A percentile compares a stretch with the other conserved stretches of the same genome.
Conservation (phyloP, 2,888 invertebrate genomes). For the Hirtodrosophila duncani region DNA sequence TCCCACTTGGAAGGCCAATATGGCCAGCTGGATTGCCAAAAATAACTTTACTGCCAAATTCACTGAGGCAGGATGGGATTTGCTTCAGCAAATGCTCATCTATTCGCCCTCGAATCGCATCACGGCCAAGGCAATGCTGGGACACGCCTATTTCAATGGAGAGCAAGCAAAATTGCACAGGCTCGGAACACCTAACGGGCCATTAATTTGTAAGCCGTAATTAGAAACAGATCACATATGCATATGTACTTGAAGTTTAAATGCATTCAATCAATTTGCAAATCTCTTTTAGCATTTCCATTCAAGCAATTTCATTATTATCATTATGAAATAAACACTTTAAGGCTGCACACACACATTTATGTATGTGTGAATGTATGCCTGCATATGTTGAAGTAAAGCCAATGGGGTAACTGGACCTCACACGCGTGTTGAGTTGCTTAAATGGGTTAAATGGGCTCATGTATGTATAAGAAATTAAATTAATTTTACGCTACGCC, state of each 20-base stretch:
- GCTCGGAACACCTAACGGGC: no score
- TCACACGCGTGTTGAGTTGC: slow-evolving; percentile 14
- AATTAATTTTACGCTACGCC: slow-evolving; percentile 33
- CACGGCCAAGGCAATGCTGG: slow-evolving; percentile 86
- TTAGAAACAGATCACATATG: no score
- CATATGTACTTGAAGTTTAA: no score
- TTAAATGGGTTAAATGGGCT: slow-evolving; percentile 14
- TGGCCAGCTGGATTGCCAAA: not conserved
- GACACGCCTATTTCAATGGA: slow-evolving; percentile 87
- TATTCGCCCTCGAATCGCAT: slow-evolving; percentile 91
- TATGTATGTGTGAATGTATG: no score
- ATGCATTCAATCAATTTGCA: no score
- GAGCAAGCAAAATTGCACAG: slow-evolving; percentile 80
- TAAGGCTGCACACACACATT: no score
- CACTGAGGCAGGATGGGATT: not conserved
- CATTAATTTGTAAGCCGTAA: no score
- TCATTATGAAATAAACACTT: no score
- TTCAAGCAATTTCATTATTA: no score
- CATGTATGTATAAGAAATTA: slow-evolving; percentile 29
- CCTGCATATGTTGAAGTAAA: no score
- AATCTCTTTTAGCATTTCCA: no score
- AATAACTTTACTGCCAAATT: not conserved
- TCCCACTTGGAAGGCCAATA: slow-evolving; percentile 88
- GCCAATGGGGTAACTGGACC: no score
- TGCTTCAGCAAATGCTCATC: slow-evolving; percentile 80